These are phyloP conservation scores for Folsomia candida DNA, from an alignment of 2,888 invertebrate species.

Conservation along the genomic window DNA sequence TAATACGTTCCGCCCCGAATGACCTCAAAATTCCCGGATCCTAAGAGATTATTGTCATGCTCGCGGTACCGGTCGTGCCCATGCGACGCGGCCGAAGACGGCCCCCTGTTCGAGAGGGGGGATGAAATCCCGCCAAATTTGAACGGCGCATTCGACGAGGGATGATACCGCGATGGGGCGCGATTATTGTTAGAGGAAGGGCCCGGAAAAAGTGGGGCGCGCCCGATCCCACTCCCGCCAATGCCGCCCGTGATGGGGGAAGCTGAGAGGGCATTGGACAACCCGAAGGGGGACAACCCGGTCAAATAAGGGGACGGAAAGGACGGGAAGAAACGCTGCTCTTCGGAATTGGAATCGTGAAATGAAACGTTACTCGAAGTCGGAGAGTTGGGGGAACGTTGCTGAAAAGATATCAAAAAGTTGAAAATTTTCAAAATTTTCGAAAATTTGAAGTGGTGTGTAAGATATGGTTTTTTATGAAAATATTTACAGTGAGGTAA, in stretches of 20 bases:
- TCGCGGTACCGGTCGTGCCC: conserved; percentile 55
- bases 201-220: conserved; percentile 47
- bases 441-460: no score
- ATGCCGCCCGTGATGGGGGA: conserved; percentile 16
- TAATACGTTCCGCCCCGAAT: conserved; percentile 80
- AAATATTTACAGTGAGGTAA: no score
- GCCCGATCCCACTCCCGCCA: conserved; percentile 5
- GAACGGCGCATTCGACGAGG: conserved; percentile 16
- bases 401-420: no score
- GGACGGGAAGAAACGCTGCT: conserved; percentile 48
- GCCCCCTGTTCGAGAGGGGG: conserved; percentile 43
- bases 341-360: conserved; percentile 42
- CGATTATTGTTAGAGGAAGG: conserved; percentile 38
- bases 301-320: conserved; percentile 45
- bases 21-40: conserved; percentile 83
- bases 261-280: no score
- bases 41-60: conserved; percentile 64
- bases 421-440: no score
- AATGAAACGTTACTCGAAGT: background rate
- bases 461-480: no score
- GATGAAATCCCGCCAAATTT: conserved; percentile 22
- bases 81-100: conserved; percentile 41
- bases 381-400: no score
- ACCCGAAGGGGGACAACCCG: conserved; percentile 34
- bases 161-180: conserved; percentile 46